A percentile compares a stretch with the other conserved stretches of the same genome.
phyloP scores from a whole-genome alignment of 2,797 vertebrate genomes.

The Eospalax fontanierii region DNA sequence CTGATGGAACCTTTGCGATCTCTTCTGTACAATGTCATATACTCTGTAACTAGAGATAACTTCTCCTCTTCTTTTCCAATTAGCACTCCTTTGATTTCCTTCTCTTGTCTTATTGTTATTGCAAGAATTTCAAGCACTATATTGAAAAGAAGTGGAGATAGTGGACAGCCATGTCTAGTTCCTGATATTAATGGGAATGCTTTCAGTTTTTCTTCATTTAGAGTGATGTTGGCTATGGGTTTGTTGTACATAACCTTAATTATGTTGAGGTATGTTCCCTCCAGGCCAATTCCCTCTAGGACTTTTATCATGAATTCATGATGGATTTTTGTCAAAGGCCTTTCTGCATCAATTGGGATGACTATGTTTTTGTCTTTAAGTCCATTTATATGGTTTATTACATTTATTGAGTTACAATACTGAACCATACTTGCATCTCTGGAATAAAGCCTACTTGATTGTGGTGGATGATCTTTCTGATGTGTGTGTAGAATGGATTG shows the following conservation, averaged over 20 bases:
- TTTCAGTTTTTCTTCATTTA: neutral
- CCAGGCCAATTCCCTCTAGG: neutral
- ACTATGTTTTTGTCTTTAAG: neutral
- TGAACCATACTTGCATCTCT: neutral
- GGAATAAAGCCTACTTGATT: neutral
- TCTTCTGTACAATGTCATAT: neutral
- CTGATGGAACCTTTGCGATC: neutral
- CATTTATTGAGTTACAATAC: neutral
- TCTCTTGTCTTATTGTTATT: neutral
- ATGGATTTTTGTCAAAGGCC: neutral
- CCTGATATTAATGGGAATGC: neutral
- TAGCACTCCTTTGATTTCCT: neutral
- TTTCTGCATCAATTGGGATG: neutral
- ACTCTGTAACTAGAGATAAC: neutral
- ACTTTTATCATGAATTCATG: neutral
- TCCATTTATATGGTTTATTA: neutral
- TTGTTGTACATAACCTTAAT: neutral
- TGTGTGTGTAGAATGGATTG: neutral
- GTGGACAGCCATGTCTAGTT: neutral
- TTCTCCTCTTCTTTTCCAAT: neutral
- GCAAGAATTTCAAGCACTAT: neutral
- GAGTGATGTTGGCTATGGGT: neutral
- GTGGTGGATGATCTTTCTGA: neutral
- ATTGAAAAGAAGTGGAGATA: neutral
- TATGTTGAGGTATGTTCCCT: neutral